Evolutionary conservation across 2,888 invertebrate genomes (phyloP).

Genomic region (Serrognathus titanus): DNA sequence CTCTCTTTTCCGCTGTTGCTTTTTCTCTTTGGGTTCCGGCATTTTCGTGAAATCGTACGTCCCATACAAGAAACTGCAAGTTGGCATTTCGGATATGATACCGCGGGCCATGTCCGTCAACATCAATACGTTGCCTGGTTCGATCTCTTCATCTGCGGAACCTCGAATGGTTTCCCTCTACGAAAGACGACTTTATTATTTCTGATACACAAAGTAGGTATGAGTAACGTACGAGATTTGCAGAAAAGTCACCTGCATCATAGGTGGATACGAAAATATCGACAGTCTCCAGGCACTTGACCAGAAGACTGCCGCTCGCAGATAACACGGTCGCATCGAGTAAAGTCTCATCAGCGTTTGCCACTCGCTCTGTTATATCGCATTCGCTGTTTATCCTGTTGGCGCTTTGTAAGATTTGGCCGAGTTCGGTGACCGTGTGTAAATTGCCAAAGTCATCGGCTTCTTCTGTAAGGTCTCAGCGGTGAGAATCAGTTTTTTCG

Average conservation of each 20-base stretch:
- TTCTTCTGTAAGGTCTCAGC: constrained; percentile 24
- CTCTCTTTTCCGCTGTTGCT: constrained; percentile 31
- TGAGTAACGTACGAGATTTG: constrained; percentile 47
- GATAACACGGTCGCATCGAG: constrained; percentile 40
- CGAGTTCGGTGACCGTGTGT: constrained; percentile 33
- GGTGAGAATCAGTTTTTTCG: background rate
- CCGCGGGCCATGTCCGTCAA: constrained; percentile 34
- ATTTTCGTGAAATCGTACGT: constrained; percentile 45
- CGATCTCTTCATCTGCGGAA: constrained; percentile 40
- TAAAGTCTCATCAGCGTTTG: constrained; percentile 42
- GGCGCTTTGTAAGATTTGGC: constrained; percentile 35
- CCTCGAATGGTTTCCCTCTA: constrained; percentile 23
- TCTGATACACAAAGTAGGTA: background rate
- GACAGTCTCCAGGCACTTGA: constrained; percentile 40
- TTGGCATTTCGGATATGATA: constrained; percentile 41
- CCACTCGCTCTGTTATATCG: constrained; percentile 35
- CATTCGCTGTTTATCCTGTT: constrained; percentile 33
- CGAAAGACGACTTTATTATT: background rate
- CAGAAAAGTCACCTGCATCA: constrained; percentile 51
- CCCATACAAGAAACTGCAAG: constrained; percentile 49
- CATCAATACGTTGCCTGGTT: constrained; percentile 42
- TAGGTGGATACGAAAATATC: constrained; percentile 50
- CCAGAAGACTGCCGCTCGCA: constrained; percentile 38
- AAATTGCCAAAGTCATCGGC: constrained; percentile 27
- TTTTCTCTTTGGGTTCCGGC: constrained; percentile 37